Evolutionary conservation across 2,888 invertebrate species (phyloP).

Genomic region (Nasonovia ribisnigri): DNA sequence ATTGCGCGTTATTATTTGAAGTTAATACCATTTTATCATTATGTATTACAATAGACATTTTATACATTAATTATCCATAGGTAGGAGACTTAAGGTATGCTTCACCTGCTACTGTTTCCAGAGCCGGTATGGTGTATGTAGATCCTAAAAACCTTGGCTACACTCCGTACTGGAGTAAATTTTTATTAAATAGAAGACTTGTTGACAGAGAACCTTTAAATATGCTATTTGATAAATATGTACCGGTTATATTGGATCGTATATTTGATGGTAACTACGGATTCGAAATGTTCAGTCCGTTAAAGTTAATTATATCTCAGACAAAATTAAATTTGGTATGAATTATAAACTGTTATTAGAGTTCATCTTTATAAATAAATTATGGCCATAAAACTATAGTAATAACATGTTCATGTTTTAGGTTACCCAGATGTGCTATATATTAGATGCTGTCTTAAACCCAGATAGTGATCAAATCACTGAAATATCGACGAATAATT

Average conservation of each 20-base stretch:
- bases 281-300: constrained; percentile 71
- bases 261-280: constrained; percentile 52
- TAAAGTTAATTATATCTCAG: constrained; percentile 86
- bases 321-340: constrained; percentile 86
- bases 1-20: constrained; percentile 89
- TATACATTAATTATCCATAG: constrained; percentile 70
- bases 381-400: neutral
- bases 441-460: constrained; percentile 79
- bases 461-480: constrained; percentile 17
- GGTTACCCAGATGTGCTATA: constrained; percentile 85
- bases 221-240: constrained; percentile 82
- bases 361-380: neutral
- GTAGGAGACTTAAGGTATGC: constrained; percentile 91
- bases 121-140: constrained; percentile 94
- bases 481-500: constrained; percentile 45
- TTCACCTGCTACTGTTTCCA: constrained; percentile 92
- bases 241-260: constrained; percentile 76
- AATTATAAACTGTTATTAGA: neutral
- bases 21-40: constrained; percentile 69
- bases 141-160: constrained; percentile 92
- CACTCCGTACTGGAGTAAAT: constrained; percentile 88
- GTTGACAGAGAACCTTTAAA: constrained; percentile 72
- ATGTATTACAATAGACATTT: neutral
- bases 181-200: constrained; percentile 77
- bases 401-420: constrained; percentile 69